These are phyloP conservation scores for Ceryle rudis DNA, from an alignment of 2,797 vertebrate genomes.

Conservation along the genomic window DNA sequence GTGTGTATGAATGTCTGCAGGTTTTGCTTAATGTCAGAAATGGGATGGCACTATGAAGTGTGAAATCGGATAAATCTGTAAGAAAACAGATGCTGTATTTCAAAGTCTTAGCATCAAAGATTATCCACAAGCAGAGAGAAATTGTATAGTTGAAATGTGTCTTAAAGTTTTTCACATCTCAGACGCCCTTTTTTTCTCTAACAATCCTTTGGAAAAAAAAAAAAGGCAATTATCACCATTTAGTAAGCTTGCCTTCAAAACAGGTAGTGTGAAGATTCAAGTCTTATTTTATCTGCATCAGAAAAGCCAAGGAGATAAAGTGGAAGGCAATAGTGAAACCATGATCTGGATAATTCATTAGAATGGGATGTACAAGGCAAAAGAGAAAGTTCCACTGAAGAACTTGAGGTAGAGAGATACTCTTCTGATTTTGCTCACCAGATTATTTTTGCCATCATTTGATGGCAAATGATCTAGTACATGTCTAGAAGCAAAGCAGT, in stretches of 20 bases:
- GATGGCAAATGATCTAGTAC: accelerated
- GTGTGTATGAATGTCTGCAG: accelerated
- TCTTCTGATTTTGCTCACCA: accelerated
- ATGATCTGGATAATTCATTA: not conserved
- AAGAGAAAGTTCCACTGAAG: not conserved
- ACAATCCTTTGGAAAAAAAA: not conserved
- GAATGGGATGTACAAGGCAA: not conserved
- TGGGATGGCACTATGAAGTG: not conserved
- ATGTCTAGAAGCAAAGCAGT: not conserved
- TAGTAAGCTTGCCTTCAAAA: not conserved
- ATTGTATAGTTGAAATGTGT: not conserved
- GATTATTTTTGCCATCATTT: not conserved
- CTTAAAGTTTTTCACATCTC: not conserved
- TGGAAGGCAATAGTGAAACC: not conserved
- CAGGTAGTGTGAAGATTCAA: not conserved
- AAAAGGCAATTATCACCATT: not conserved
- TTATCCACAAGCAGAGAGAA: not conserved
- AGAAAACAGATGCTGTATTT: not conserved
- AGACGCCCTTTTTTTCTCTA: not conserved
- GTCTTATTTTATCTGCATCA: not conserved
- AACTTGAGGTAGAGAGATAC: not conserved
- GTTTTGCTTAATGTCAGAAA: not conserved
- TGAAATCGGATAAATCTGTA: not conserved
- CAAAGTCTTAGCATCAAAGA: not conserved
- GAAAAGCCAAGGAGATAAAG: not conserved